These are phyloP conservation scores for Odontamblyopus rebecca DNA, from an alignment of 2,797 vertebrate genomes.

Conservation along the genomic window DNA sequence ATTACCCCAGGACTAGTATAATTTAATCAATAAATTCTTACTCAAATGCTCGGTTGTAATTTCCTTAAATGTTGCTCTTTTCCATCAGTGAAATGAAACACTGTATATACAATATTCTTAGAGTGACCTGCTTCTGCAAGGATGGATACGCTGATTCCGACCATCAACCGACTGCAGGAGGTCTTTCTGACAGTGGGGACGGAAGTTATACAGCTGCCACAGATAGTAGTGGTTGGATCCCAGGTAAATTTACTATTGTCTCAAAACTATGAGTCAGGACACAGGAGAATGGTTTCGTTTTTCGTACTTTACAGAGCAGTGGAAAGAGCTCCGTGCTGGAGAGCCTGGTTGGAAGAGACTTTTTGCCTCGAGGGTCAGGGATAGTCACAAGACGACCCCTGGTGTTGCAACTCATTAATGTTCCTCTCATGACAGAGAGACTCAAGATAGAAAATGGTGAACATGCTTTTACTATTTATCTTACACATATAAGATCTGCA, in stretches of 20 bases:
- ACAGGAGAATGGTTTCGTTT: background rate
- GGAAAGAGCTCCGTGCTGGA: conserved; percentile 86
- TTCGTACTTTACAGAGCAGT: conserved; percentile 76
- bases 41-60: background rate
- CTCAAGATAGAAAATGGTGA: conserved; percentile 73
- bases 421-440: conserved; percentile 72
- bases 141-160: conserved; percentile 84
- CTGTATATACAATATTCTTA: background rate
- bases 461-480: background rate
- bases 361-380: conserved; percentile 82
- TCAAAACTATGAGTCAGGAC: background rate
- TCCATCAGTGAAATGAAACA: background rate
- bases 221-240: conserved; percentile 83
- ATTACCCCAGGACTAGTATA: background rate
- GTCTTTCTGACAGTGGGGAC: conserved; percentile 82
- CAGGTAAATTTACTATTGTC: conserved; percentile 70
- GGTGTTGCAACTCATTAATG: conserved; percentile 81
- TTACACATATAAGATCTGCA: too few species aligned
- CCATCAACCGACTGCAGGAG: conserved; percentile 84
- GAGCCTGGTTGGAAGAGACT: conserved; percentile 82
- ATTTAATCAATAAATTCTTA: background rate
- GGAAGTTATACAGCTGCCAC: conserved; percentile 81
- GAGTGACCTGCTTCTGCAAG: conserved; percentile 24
- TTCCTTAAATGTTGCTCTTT: background rate
- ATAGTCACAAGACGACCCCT: conserved; percentile 85